Evolutionary conservation across 1,140 invertebrate genomes (phyloP).

Genomic region (Drosophila kepulauana): DNA sequence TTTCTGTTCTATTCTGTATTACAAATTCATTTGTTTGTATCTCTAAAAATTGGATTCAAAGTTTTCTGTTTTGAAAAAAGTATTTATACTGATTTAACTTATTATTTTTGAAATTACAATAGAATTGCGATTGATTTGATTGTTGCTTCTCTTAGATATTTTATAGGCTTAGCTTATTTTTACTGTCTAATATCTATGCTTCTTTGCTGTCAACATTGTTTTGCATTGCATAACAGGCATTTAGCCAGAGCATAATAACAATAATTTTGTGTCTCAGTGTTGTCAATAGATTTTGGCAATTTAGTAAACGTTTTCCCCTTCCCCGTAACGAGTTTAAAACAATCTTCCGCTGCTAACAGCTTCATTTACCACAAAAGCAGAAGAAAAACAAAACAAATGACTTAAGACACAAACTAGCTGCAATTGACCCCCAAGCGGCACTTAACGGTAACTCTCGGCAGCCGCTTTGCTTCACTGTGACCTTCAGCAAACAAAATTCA

Average conservation of each 20-base stretch:
- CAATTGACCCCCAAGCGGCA: conserved; percentile 65
- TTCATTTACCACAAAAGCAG: conserved; percentile 32
- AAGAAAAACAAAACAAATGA: conserved; percentile 51
- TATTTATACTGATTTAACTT: no score
- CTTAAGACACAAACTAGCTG: conserved; percentile 74
- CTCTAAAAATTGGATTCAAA: no score
- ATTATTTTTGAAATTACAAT: no score
- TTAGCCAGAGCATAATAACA: no score
- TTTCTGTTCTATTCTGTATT: no score
- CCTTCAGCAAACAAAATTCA: conserved; percentile 71
- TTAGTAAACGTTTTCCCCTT: background rate
- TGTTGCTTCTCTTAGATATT: no score
- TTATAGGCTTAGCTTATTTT: no score
- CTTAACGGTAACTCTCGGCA: conserved; percentile 66
- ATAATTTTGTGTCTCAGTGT: background rate
- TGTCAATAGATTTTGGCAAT: background rate
- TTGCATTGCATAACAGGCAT: background rate
- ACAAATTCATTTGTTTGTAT: no score
- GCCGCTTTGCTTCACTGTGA: conserved; percentile 39
- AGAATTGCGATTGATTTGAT: no score
- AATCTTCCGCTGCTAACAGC: conserved; percentile 39
- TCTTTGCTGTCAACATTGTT: no score
- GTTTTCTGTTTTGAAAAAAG: no score
- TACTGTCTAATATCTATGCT: no score
- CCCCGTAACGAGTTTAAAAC: background rate